Base-by-base conservation (phyloP, 2,888 invertebrate genomes). In the Xylocampa areola region DNA sequence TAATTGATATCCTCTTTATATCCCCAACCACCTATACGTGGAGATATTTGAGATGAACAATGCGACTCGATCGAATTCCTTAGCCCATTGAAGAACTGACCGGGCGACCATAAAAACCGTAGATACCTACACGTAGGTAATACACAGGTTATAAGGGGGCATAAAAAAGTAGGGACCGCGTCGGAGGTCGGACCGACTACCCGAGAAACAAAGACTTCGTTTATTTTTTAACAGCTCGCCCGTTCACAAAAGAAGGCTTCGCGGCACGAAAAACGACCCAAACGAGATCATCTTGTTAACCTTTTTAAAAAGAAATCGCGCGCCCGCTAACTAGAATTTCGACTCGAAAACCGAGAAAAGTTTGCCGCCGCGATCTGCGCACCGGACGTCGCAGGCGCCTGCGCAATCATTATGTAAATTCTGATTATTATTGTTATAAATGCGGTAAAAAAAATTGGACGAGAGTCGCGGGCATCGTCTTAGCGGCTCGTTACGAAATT, bases 221-320 rank as follows among this genome's bases (percentile, higher is more conserved):
- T 94, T 94, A 94, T 94, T 94, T 94, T 94, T 94, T 94, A 94
- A 94, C 94, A 94, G 94, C 94, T 93, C 89, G 90, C 90, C 84
- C 89, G 91, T 91, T 90, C 90, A 93, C 92, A 93, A 93, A 92
- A 91, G 92, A 89, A 89, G 88, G 88, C 89, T 85, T 87, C 89
- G 88, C 89, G 88, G 88, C 89, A 90, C 87, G 90, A 92, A 93
- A 94, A 93, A 93, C 87, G 80, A 92, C 89, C 88, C 82, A 91
- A 92, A 92, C 88, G 88, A 92, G 89, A 90, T 84, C 88, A 90
- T 88, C 93, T 93, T 92, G 93, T 93, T 94, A 93, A 91, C 90
- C 89, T 90, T 92, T 92, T 92, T 91, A 90, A 92, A 92, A 92
- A 91, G 90, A 92, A 92, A 92, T 91, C 91, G 90, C 90, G 88